Evolutionary conservation across 2,113 vertebrate species (phyloP).

Genomic region (Speoplatyrhinus poulsoni): DNA sequence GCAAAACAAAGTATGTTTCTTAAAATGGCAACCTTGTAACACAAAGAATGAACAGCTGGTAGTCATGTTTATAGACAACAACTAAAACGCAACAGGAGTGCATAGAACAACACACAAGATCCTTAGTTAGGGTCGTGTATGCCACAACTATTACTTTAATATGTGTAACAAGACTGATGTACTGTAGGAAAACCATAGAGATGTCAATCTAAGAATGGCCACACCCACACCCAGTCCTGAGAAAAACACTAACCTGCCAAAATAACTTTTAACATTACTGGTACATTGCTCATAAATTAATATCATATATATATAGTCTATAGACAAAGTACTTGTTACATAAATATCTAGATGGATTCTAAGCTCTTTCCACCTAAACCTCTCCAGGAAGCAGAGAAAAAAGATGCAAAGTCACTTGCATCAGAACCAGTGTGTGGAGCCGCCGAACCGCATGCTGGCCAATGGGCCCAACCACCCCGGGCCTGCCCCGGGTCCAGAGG

Average conservation of each 20-base stretch:
- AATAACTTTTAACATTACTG: neutral
- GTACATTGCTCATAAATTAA: no score
- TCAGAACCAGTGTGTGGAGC: constrained; percentile 94
- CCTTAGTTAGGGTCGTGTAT: no score
- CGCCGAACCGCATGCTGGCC: constrained; percentile 87
- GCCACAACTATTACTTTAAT: no score
- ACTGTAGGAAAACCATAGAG: no score
- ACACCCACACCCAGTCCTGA: neutral
- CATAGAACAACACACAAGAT: no score
- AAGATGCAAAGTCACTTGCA: constrained; percentile 92
- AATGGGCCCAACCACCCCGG: constrained; percentile 93
- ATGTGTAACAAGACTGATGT: no score
- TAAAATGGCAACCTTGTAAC: neutral
- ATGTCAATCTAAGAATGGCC: neutral
- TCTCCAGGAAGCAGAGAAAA: constrained; percentile 89
- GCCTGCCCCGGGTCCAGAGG: constrained; percentile 88
- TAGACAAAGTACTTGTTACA: neutral
- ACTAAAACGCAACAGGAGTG: neutral
- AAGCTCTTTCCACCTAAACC: constrained; percentile 10
- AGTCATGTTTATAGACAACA: neutral
- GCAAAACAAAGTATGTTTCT: constrained; percentile 96
- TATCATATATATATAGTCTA: no score
- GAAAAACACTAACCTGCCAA: neutral
- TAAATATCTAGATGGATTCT: neutral
- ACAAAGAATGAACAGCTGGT: neutral